Conservation (phyloP, 2,888 invertebrate genomes). For the Pterostichus niger region DNA sequence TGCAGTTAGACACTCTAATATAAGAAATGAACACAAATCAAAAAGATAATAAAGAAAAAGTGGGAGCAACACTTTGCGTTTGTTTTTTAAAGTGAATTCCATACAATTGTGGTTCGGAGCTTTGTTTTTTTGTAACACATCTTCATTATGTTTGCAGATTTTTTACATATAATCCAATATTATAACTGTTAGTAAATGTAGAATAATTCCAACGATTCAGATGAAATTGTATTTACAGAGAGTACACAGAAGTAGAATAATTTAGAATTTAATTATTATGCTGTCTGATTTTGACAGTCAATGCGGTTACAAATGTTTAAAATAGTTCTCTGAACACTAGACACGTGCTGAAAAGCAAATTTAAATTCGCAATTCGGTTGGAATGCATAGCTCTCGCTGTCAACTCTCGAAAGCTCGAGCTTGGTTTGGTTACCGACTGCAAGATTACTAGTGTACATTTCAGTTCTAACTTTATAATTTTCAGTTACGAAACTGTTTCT, state of each 20-base stretch:
- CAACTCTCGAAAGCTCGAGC: constrained; percentile 29
- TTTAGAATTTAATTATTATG: constrained; percentile 50
- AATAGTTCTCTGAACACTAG: constrained; percentile 33
- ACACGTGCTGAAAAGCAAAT: constrained; percentile 38
- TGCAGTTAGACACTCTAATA: too few species aligned
- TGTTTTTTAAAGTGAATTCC: too few species aligned
- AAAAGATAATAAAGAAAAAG: too few species aligned
- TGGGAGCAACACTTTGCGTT: too few species aligned
- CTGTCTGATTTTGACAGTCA: constrained; percentile 53
- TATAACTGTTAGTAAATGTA: background rate
- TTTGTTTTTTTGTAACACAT: too few species aligned
- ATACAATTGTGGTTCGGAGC: too few species aligned
- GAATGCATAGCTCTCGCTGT: constrained; percentile 36
- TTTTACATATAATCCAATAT: too few species aligned
- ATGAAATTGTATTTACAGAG: constrained; percentile 30
- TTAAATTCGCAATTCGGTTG: constrained; percentile 50
- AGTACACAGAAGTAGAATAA: constrained; percentile 36
- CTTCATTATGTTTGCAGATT: too few species aligned
- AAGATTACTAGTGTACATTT: constrained; percentile 40
- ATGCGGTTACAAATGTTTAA: constrained; percentile 49
- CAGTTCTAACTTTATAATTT: constrained; percentile 52
- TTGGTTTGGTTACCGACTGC: constrained; percentile 2
- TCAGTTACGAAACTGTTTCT: constrained; percentile 23
- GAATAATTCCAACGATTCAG: background rate
- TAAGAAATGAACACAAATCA: too few species aligned